Percentiles rank a stretch among this genome's conserved stretches.
Evolutionary conservation across 2,888 invertebrate genomes (phyloP).

Genomic region (Aethes cnicana): DNA sequence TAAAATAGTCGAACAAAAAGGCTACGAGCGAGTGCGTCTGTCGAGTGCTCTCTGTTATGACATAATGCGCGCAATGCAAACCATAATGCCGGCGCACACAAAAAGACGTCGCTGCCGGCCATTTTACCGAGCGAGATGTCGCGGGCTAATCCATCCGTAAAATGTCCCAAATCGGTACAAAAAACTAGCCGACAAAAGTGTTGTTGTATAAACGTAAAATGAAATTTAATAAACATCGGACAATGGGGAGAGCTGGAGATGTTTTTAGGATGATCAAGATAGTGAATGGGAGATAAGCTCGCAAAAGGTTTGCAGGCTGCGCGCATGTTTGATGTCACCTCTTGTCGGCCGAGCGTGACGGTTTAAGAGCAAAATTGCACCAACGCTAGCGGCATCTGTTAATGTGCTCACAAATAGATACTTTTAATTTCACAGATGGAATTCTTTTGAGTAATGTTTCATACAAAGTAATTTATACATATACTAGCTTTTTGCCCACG

Average conservation of each 20-base stretch:
- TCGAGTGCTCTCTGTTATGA: slow-evolving; percentile 78
- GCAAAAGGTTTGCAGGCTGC: slow-evolving; percentile 76
- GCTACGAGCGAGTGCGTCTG: slow-evolving; percentile 50
- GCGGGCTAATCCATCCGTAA: slow-evolving; percentile 77
- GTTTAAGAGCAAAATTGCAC: slow-evolving; percentile 77
- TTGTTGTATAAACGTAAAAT: slow-evolving; percentile 81
- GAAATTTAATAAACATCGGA: slow-evolving; percentile 81
- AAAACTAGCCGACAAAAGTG: slow-evolving; percentile 78
- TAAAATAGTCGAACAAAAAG: slow-evolving; percentile 68
- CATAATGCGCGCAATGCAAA: slow-evolving; percentile 80
- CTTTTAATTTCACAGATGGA: slow-evolving; percentile 80
- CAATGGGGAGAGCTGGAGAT: slow-evolving; percentile 72
- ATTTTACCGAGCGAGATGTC: slow-evolving; percentile 68
- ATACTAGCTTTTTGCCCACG: too few species aligned
- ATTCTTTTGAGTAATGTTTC: slow-evolving; percentile 49
- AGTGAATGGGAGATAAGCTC: slow-evolving; percentile 80
- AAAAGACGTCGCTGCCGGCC: slow-evolving; percentile 73
- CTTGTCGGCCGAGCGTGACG: slow-evolving; percentile 76
- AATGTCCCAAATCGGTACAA: slow-evolving; percentile 79
- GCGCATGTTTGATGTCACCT: slow-evolving; percentile 81
- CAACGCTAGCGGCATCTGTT: slow-evolving; percentile 76
- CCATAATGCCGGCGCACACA: slow-evolving; percentile 68
- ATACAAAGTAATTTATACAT: too few species aligned
- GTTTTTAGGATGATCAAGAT: slow-evolving; percentile 71
- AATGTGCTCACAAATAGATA: slow-evolving; percentile 72